phyloP scores from a whole-genome alignment of 2,113 vertebrate genomes.

The Pseudolaguvia tuberculata region DNA sequence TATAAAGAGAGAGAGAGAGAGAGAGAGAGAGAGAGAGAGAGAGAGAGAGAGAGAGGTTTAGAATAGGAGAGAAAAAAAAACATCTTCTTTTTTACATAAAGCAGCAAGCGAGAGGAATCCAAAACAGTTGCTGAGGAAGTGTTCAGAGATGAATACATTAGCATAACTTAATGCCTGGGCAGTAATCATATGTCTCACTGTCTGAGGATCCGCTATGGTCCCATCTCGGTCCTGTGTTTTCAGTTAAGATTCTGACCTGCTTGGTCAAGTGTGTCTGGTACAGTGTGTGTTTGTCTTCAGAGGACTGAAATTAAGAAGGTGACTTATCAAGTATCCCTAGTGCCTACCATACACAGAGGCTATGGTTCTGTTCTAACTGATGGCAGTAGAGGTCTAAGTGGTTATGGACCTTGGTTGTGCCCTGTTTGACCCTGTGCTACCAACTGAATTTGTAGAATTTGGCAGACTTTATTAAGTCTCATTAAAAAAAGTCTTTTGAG shows the following conservation, averaged over 20 bases:
- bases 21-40: slow-evolving; percentile 13
- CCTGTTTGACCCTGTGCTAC: too few relatives aligned
- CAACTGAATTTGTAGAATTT: too few relatives aligned
- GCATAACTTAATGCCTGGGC: slow-evolving; percentile 70
- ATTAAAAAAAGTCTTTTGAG: background rate
- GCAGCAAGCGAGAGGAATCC: slow-evolving; percentile 69
- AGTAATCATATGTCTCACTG: slow-evolving; percentile 70
- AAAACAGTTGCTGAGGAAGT: slow-evolving; percentile 74
- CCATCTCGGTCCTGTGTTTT: slow-evolving; percentile 62
- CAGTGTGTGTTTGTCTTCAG: background rate
- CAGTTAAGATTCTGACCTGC: slow-evolving; percentile 64
- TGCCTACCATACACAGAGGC: background rate
- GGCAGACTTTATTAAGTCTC: too few relatives aligned
- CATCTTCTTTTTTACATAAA: slow-evolving; percentile 68
- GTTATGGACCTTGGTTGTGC: too few relatives aligned
- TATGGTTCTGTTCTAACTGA: background rate
- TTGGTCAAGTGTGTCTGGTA: slow-evolving; percentile 49
- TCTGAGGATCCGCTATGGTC: slow-evolving; percentile 64
- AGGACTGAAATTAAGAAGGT: background rate
- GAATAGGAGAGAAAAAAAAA: slow-evolving; percentile 2
- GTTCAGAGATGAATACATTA: slow-evolving; percentile 75
- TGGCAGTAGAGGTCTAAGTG: too few relatives aligned
- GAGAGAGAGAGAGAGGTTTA: background rate
- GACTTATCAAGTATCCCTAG: background rate
- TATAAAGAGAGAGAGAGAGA: slow-evolving; percentile 42